Percentiles rank a stretch among this genome's conserved stretches.
These are phyloP conservation scores for Prorops nasuta DNA, from an alignment of 1,140 invertebrate genomes.

Conservation along the genomic window DNA sequence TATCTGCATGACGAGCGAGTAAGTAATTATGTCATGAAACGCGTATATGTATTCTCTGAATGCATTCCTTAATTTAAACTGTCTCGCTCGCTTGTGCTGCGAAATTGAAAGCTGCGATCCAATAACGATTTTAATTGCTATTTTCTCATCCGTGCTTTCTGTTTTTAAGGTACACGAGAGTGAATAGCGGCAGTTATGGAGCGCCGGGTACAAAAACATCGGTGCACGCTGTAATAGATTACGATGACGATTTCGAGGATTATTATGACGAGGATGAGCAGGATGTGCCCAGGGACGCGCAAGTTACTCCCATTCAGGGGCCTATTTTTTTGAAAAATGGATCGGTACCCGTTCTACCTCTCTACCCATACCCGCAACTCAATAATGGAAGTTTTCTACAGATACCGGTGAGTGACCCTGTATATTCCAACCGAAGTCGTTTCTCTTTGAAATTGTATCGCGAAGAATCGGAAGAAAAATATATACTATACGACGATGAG, in stretches of 20 bases:
- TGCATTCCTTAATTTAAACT: not conserved
- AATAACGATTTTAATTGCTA: too few species aligned
- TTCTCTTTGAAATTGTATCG: not conserved
- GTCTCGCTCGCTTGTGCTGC: too few species aligned
- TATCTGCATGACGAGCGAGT: too few species aligned
- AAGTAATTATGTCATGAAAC: conserved; percentile 7
- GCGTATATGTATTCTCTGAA: not conserved
- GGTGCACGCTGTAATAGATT: conserved; percentile 70
- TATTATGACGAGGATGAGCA: conserved; percentile 59
- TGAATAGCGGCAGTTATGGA: conserved; percentile 51
- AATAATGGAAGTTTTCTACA: conserved; percentile 82
- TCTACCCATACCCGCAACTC: conserved; percentile 77
- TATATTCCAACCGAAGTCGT: too few species aligned
- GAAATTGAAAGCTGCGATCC: too few species aligned
- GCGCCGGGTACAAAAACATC: conserved; percentile 62
- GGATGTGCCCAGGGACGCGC: conserved; percentile 37
- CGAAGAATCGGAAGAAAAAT: not conserved
- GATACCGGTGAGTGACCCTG: conserved; percentile 73
- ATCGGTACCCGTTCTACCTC: conserved; percentile 78
- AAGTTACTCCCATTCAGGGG: conserved; percentile 77
- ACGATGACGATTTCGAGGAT: conserved; percentile 61
- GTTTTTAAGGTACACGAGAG: conserved; percentile 60
- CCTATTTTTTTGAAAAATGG: conserved; percentile 78
- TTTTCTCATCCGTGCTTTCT: too few species aligned
- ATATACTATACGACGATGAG: too few species aligned